A percentile compares a stretch with the other conserved stretches of the same genome.
These are phyloP conservation scores for Tricholaema leucomelas DNA, from an alignment of 2,113 vertebrate species.

Conservation along the genomic window DNA sequence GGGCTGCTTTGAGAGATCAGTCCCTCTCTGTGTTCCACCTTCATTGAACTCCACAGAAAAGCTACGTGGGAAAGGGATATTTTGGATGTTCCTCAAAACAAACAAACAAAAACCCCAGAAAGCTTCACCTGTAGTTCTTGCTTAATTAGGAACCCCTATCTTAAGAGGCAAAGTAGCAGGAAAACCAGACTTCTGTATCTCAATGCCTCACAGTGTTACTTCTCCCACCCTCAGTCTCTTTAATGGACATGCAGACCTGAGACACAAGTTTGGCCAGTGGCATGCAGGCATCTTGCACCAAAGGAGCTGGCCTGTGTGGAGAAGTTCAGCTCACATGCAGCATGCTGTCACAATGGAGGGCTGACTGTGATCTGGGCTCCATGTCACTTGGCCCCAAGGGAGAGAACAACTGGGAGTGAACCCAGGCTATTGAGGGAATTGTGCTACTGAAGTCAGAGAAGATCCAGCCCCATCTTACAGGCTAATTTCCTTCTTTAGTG, in stretches of 20 bases:
- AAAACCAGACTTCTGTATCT: background rate
- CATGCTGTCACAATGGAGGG: fast-evolving
- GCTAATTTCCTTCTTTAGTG: background rate
- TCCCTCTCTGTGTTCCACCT: background rate
- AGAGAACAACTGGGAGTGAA: background rate
- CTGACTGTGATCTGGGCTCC: background rate
- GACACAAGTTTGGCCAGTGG: fast-evolving
- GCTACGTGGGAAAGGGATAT: background rate
- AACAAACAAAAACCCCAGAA: background rate
- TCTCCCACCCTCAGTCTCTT: background rate
- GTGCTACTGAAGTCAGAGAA: background rate
- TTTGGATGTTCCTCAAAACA: background rate
- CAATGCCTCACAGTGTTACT: background rate
- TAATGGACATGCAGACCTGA: fast-evolving
- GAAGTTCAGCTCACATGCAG: background rate
- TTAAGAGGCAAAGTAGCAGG: fast-evolving
- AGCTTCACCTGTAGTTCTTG: background rate
- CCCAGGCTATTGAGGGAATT: background rate
- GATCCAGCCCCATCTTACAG: background rate
- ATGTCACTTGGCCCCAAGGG: fast-evolving
- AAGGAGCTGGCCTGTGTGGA: background rate
- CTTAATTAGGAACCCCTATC: fast-evolving
- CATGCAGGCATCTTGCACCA: fast-evolving
- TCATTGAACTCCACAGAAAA: background rate
- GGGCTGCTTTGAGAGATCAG: background rate